Conservation (phyloP, 2,888 invertebrate species). For the Philhelius pedissequus region DNA sequence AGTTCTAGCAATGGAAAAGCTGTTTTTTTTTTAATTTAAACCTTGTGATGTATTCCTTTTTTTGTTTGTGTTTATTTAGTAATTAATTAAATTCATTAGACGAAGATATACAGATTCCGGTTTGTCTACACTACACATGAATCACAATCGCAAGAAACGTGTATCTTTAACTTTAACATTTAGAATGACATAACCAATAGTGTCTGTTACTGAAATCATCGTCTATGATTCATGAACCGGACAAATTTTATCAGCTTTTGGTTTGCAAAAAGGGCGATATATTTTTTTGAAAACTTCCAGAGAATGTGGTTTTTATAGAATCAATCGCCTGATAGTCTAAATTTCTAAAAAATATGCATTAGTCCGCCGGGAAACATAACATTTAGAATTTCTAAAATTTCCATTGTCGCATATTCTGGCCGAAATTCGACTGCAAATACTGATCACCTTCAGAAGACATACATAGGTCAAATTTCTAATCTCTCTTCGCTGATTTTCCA, state of each 20-base stretch:
- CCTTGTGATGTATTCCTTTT: background rate
- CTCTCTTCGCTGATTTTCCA: too few species aligned
- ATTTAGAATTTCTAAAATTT: too few species aligned
- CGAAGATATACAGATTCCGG: conserved; percentile 3
- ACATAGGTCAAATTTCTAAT: too few species aligned
- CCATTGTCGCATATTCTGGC: too few species aligned
- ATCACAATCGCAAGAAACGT: conserved; percentile 18
- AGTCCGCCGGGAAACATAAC: too few species aligned
- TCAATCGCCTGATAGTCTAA: too few species aligned
- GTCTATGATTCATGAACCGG: conserved; percentile 37
- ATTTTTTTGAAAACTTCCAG: too few species aligned
- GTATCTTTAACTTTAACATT: conserved; percentile 1
- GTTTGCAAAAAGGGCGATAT: background rate
- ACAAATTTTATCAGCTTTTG: background rate
- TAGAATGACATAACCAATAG: conserved; percentile 39
- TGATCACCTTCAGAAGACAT: too few species aligned
- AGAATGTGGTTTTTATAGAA: too few species aligned
- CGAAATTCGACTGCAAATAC: too few species aligned
- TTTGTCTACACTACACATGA: conserved; percentile 28
- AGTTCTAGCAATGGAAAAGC: background rate
- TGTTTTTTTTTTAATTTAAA: background rate
- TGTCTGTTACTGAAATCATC: conserved; percentile 13
- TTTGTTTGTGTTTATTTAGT: background rate
- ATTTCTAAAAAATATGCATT: too few species aligned
- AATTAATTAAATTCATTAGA: conserved; percentile 12